Base-by-base conservation (phyloP, 2,888 invertebrate genomes). In the Stenolophus ochropezus region DNA sequence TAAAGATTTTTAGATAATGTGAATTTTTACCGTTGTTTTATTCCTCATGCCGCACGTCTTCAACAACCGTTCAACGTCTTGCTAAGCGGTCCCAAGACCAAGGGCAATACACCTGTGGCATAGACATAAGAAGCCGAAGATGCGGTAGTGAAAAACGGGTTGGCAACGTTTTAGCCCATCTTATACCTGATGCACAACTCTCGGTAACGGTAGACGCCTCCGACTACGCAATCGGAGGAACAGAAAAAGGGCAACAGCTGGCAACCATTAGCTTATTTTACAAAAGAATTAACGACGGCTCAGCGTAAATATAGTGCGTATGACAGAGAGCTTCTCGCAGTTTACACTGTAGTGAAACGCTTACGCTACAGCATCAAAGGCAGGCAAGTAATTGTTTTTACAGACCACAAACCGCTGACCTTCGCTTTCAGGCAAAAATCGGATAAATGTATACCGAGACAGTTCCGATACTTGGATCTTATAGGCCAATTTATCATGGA, bases 281-380 rank as follows among this genome's bases (percentile, higher is more conserved):
- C 87, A 0, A 83, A 83, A 27, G 86, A 86, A 49, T 82, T 88
- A 0, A 85, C 79, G 16, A 78, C 84, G 4, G 71, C 86, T 0
- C 86, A 89, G 73, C 73, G 27, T 16, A 87, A 86, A 4, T 88
- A 88, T 49, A 49, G 69, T 11, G 20, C 79, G 5, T 88, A 88
- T 81, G 87, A 89, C 71, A 25, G 87, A 3, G 65, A 65, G 1
- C 85, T 89, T 0, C 83, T 87, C 1, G 88, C 87, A 0, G 85
- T 86, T 2, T 88, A 87, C 78, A 83, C 85, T 61, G 85, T 85
- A 0, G 84, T 88, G 0, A 84, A 84, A 33, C 84, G 86, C 65
- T 87, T 87, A 82, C 83, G 85, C 4, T 84, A 87, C 47, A 85
- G 87, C 84, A 49, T 88, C 0, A 88, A 89, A 83, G 87, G 86